These are phyloP conservation scores for Aleadryas rufinucha DNA, from an alignment of 2,113 vertebrate genomes.

Conservation along the genomic window DNA sequence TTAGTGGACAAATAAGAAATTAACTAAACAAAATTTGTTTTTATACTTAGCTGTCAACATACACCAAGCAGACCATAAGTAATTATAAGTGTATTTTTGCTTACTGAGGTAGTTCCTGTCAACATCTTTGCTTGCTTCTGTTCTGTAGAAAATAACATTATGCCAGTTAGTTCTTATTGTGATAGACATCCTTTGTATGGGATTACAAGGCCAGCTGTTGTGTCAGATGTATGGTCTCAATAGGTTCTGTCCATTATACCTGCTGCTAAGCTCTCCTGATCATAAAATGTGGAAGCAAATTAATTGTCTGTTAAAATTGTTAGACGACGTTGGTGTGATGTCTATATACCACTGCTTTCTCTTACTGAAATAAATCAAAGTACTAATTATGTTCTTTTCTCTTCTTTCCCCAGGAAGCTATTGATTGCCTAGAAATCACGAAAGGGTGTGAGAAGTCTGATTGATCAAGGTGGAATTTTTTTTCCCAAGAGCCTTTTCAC, in stretches of 20 bases:
- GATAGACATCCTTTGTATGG: not conserved
- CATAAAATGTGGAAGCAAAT: not conserved
- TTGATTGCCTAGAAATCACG: constrained; percentile 24
- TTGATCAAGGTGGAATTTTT: not conserved
- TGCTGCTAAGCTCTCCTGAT: not conserved
- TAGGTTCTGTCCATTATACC: fast-evolving
- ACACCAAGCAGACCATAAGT: not conserved
- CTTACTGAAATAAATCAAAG: not conserved
- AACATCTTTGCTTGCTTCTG: not conserved
- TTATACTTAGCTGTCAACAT: not conserved
- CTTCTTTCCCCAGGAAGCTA: constrained; percentile 47
- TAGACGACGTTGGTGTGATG: not conserved
- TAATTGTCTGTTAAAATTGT: not conserved
- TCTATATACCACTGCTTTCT: not conserved
- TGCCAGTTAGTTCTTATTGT: not conserved
- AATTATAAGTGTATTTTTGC: not conserved
- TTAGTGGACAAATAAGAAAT: not conserved
- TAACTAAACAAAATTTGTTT: not conserved
- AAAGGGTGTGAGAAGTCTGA: constrained; percentile 11
- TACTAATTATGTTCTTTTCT: constrained; percentile 24
- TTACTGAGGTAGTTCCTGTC: not conserved
- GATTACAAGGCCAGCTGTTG: not conserved
- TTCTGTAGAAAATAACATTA: not conserved
- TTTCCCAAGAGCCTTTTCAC: not conserved
- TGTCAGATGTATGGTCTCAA: not conserved